Percentiles rank a stretch among this genome's conserved stretches.
Evolutionary conservation across 2,113 vertebrate species (phyloP).

Genomic region (Syngnathoides biaculeatus): DNA sequence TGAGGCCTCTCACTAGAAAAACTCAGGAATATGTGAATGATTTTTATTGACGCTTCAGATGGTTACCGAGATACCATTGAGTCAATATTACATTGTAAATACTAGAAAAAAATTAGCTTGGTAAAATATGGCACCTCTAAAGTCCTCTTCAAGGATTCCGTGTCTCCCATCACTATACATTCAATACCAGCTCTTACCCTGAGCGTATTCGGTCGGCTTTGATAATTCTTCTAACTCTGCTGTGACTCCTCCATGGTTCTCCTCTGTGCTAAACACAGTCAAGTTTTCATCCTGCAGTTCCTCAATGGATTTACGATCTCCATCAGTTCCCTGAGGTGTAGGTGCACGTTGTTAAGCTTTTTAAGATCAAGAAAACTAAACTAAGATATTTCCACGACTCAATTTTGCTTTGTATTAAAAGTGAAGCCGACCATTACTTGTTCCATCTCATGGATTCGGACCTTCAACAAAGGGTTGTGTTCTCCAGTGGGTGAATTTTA

Average conservation of each 20-base stretch:
- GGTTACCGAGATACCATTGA: too few relatives aligned
- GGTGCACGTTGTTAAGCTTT: constrained; percentile 7
- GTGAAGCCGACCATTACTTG: constrained; percentile 75
- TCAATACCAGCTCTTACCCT: constrained; percentile 68
- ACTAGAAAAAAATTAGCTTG: too few relatives aligned
- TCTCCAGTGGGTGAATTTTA: constrained; percentile 94
- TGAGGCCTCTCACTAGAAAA: too few relatives aligned
- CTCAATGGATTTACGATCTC: constrained; percentile 81
- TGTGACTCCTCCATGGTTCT: constrained; percentile 91
- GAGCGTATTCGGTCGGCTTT: constrained; percentile 78
- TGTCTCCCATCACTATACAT: too few relatives aligned
- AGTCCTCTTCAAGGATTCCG: too few relatives aligned
- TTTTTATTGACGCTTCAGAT: too few relatives aligned
- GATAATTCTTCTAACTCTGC: constrained; percentile 89
- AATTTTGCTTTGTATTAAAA: neutral
- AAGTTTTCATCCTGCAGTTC: constrained; percentile 90
- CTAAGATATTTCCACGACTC: neutral
- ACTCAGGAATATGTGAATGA: too few relatives aligned
- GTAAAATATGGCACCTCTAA: too few relatives aligned
- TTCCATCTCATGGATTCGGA: constrained; percentile 91
- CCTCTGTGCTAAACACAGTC: constrained; percentile 86
- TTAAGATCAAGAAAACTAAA: neutral
- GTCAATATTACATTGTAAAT: too few relatives aligned
- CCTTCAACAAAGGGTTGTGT: constrained; percentile 90
- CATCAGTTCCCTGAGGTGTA: constrained; percentile 78